Evolutionary conservation across 2,113 vertebrate genomes (phyloP).

Genomic region (Odocoileus hemionus): DNA sequence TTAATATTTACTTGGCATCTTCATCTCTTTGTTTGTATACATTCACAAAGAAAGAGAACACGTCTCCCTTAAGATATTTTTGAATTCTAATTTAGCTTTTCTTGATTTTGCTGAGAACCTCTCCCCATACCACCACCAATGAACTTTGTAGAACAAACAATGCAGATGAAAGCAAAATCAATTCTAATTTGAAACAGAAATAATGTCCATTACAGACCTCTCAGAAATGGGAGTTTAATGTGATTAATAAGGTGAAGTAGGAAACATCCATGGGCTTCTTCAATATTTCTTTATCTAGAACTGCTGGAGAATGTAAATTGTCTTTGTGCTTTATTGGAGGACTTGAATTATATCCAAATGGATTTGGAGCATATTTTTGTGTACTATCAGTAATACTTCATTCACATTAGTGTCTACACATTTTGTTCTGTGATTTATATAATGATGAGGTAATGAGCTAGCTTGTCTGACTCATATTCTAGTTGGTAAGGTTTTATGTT

Average conservation of each 20-base stretch:
- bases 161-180: slow-evolving; percentile 50
- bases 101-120: background rate
- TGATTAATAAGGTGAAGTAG: slow-evolving; percentile 36
- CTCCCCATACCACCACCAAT: background rate
- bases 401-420: background rate
- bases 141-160: slow-evolving; percentile 29
- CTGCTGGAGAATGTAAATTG: background rate
- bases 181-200: slow-evolving; percentile 49
- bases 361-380: background rate
- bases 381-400: background rate
- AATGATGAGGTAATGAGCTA: background rate
- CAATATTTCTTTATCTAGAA: background rate
- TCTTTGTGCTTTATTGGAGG: background rate
- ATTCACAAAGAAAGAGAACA: background rate
- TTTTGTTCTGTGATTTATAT: background rate
- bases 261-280: background rate
- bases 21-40: background rate
- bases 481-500: background rate
- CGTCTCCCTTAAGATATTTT: background rate
- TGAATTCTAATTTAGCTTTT: slow-evolving; percentile 3
- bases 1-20: background rate
- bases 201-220: background rate
- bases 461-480: background rate
- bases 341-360: background rate
- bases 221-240: slow-evolving; percentile 11